Evolutionary conservation across 2,113 vertebrate genomes (phyloP).

Genomic region (Xenus cinereus): DNA sequence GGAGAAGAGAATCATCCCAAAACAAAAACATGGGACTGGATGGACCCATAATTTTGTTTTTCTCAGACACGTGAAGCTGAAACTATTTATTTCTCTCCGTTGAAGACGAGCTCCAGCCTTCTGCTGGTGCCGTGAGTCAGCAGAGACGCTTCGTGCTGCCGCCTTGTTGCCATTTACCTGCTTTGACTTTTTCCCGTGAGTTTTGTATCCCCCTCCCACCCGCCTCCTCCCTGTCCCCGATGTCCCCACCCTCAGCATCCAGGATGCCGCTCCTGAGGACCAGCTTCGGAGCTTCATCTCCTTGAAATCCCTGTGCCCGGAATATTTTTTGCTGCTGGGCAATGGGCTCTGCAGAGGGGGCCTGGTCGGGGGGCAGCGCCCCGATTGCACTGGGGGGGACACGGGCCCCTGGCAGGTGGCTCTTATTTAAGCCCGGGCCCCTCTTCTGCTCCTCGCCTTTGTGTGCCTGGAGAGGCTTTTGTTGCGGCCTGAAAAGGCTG

Average conservation of each 20-base stretch:
- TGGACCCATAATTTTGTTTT: background rate
- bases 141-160: background rate
- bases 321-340: background rate
- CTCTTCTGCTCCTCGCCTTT: conserved; percentile 69
- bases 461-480: conserved; percentile 74
- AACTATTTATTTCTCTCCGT: background rate
- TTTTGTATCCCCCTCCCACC: background rate
- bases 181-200: background rate
- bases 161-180: conserved; percentile 8
- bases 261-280: background rate
- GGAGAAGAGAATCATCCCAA: background rate
- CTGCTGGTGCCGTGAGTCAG: background rate
- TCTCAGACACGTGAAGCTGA: background rate
- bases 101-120: background rate
- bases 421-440: conserved; percentile 50
- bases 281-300: rapidly evolving
- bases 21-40: background rate
- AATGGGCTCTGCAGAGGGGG: background rate
- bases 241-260: background rate
- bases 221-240: rapidly evolving
- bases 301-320: background rate
- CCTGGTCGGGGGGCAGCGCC: background rate
- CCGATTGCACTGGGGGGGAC: background rate
- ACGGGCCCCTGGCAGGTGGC: conserved; percentile 71
- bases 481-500: conserved; percentile 74